These are phyloP conservation scores for Carduelis carduelis DNA, from an alignment of 2,797 vertebrate genomes.

Conservation along the genomic window DNA sequence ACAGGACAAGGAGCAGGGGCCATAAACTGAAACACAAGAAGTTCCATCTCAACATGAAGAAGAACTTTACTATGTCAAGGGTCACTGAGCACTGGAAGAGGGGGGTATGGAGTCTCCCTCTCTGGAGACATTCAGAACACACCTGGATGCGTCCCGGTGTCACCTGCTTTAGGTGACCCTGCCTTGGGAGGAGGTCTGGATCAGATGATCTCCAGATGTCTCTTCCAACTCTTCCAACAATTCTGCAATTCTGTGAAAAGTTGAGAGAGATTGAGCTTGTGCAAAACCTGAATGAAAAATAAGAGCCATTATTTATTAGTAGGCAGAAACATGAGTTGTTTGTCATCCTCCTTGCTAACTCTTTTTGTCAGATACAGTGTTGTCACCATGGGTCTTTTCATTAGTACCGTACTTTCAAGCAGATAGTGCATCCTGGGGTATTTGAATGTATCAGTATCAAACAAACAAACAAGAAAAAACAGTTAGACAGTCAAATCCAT, in stretches of 20 bases:
- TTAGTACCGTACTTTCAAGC: not conserved
- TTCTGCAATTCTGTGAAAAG: not conserved
- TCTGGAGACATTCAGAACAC: not conserved
- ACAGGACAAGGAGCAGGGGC: not conserved
- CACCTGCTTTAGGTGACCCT: not conserved
- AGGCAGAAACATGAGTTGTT: not conserved
- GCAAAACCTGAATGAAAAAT: not conserved
- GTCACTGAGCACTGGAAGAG: not conserved
- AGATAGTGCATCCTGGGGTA: not conserved
- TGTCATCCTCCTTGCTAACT: not conserved
- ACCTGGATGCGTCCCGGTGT: not conserved
- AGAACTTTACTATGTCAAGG: not conserved
- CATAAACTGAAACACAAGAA: not conserved
- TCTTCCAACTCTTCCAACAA: not conserved
- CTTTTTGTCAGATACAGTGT: not conserved
- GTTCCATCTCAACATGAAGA: not conserved
- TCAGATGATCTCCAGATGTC: not conserved
- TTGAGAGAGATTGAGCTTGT: not conserved
- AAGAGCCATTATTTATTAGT: not conserved
- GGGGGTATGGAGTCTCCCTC: accelerated
- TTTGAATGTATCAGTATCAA: not conserved
- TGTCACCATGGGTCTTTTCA: not conserved
- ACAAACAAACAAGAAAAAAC: not conserved
- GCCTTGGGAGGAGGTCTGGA: not conserved
- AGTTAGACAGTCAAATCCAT: not conserved